A percentile compares a stretch with the other conserved stretches of the same genome.
Conservation (phyloP, 2,797 vertebrate genomes). For the Dicrostonyx torquatus region DNA sequence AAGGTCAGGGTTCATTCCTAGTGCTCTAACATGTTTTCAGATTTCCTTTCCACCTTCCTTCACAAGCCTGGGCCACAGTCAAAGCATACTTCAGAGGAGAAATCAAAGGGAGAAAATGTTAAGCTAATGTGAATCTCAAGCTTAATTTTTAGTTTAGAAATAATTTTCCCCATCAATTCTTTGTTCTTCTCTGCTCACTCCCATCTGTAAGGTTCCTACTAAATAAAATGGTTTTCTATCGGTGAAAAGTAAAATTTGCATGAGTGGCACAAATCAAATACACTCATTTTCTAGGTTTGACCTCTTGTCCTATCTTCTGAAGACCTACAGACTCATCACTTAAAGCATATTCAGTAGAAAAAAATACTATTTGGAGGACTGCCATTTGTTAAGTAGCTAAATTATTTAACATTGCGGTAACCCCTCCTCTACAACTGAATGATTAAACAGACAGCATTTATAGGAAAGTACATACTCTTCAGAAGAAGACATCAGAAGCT, state of each 20-base stretch:
- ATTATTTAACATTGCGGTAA: neutral
- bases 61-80: neutral
- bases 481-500: neutral
- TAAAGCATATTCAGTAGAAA: neutral
- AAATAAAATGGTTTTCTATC: slow-evolving; percentile 20
- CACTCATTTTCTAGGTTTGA: neutral
- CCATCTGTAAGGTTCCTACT: neutral
- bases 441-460: neutral
- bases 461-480: neutral
- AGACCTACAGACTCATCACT: neutral
- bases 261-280: neutral
- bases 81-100: neutral
- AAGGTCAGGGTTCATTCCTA: neutral
- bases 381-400: neutral
- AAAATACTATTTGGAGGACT: neutral
- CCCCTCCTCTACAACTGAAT: neutral
- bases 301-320: neutral
- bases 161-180: neutral
- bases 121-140: neutral
- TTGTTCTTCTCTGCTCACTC: neutral
- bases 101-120: neutral
- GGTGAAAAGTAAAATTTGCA: neutral
- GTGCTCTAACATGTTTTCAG: neutral
- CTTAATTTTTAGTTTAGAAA: neutral
- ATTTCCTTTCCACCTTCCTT: neutral